A percentile compares a stretch with the other conserved stretches of the same genome.
phyloP scores from a whole-genome alignment of 2,888 invertebrate genomes.

The Ditula angustiorana region DNA sequence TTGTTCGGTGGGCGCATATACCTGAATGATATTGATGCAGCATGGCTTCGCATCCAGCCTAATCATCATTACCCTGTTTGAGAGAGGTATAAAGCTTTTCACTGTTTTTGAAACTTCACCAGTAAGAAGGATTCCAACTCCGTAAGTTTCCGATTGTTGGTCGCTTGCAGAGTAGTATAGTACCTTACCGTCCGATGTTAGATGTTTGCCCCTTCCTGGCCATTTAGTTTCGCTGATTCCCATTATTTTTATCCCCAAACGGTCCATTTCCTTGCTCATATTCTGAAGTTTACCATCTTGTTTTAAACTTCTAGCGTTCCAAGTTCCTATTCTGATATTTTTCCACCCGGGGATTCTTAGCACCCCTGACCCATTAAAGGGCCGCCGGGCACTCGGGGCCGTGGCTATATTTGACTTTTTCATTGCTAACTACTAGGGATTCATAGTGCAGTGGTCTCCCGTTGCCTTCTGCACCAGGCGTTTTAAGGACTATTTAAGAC shows the following conservation, averaged over 20 bases:
- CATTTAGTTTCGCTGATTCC: not conserved
- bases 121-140: not conserved
- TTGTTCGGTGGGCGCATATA: too few relatives aligned
- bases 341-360: conserved; percentile 19
- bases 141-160: too few relatives aligned
- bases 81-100: not conserved
- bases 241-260: not conserved
- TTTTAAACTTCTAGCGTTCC: not conserved
- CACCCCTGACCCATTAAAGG: conserved; percentile 22
- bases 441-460: conserved; percentile 12
- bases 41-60: too few relatives aligned
- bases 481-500: too few relatives aligned
- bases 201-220: not conserved
- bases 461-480: conserved; percentile 6
- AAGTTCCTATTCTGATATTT: not conserved
- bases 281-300: not conserved
- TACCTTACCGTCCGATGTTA: too few relatives aligned
- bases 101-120: not conserved
- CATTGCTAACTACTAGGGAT: conserved; percentile 14
- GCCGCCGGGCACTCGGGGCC: conserved; percentile 27
- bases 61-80: not conserved
- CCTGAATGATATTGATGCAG: too few relatives aligned
- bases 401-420: not conserved
- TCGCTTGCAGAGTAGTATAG: too few relatives aligned
- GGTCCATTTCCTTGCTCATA: not conserved